These are phyloP conservation scores for Pangasianodon gigas DNA, from an alignment of 2,113 vertebrate genomes.

Conservation along the genomic window DNA sequence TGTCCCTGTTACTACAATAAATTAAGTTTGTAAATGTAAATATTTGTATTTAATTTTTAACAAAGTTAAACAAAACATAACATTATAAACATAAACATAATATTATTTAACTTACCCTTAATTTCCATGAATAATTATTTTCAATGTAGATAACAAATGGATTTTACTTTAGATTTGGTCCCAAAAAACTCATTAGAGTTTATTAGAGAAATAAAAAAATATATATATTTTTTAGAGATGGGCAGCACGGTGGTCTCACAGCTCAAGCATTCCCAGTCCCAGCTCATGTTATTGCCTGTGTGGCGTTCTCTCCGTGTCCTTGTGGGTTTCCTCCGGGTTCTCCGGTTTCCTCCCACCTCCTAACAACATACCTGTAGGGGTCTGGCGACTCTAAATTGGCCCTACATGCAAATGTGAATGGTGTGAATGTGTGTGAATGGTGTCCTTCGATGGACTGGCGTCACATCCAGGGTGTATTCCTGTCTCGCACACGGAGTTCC, in stretches of 20 bases:
- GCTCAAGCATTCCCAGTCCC: too few relatives aligned
- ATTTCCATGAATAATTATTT: background rate
- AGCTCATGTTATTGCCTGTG: background rate
- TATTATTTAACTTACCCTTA: too few relatives aligned
- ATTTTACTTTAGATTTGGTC: too few relatives aligned
- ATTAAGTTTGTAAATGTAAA: too few relatives aligned
- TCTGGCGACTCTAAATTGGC: background rate
- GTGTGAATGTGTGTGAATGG: background rate
- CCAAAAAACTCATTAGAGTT: background rate
- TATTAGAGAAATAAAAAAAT: background rate
- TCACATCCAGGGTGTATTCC: background rate
- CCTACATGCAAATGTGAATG: background rate
- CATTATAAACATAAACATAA: too few relatives aligned
- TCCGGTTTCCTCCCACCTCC: too few relatives aligned
- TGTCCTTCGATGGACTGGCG: too few relatives aligned
- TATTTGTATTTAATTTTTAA: too few relatives aligned
- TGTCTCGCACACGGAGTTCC: background rate
- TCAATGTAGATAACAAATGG: background rate
- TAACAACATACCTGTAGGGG: background rate
- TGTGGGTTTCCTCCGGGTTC: background rate
- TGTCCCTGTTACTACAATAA: too few relatives aligned
- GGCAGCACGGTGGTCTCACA: background rate
- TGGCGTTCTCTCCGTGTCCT: background rate
- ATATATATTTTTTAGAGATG: background rate
- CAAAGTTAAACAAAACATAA: too few relatives aligned